Base-by-base conservation (phyloP, 2,113 vertebrate species). In the Psittacus erithacus region DNA sequence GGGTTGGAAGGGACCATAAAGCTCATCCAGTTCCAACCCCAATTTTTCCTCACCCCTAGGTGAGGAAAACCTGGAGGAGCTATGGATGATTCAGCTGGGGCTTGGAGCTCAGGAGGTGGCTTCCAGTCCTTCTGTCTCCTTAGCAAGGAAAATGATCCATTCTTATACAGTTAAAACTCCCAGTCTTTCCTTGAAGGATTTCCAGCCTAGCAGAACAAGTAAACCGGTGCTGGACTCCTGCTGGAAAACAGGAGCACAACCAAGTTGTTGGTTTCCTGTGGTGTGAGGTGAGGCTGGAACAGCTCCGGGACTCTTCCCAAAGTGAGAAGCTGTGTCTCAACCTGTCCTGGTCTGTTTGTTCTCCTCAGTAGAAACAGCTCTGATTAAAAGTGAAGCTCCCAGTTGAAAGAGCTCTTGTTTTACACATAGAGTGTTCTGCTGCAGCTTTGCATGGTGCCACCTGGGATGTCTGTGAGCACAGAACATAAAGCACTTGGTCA, bases 211-310 rank as follows among this genome's bases (percentile, higher is more conserved):
- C 60, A 92, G 60, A 50, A 12, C 35, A 75, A 9, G 29, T 27
- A n/a, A 14, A 41, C 9, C 44, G 52, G 10, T 2, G 2, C 31
- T 44, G 33, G n/a, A 5, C 27, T 74, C 62, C 53, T 50, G 39
- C 8, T 39, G 55, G 12, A 7, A 46, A 2, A 22, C 1, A 6
- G 0, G 13, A 7, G 11, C 1, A 1, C 35, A 33, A 22, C 5
- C 4, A 3, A 17, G 70, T 24, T 29, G 1, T 2, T 43, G n/a
- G n/a, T 25, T 59, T 71, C n/a, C 18, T 1, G 0, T 23, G 41
- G 27, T 0, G 2, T 38, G 19, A 55, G n/a, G 23, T 8, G 2
- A 63, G 63, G 59, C 8, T 46, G 79, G 41, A 11, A 8, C 9
- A 18, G 43, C 59, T 57, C 27, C 9, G 4, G 53, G 29, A 18